Conservation (phyloP, 2,888 invertebrate species). For the Drosophila limbata region DNA sequence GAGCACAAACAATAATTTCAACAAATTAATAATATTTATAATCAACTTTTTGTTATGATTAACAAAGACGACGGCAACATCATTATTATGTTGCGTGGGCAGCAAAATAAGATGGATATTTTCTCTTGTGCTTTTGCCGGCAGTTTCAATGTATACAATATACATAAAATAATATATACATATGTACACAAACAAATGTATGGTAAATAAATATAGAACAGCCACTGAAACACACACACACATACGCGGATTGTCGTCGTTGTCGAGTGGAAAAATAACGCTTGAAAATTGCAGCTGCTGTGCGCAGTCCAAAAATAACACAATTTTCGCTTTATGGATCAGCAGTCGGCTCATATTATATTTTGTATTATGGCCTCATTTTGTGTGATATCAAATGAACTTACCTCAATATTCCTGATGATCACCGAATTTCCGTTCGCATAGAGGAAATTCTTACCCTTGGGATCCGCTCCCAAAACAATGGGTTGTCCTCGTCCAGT, state of each 20-base stretch:
- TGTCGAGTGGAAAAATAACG: slow-evolving; percentile 67
- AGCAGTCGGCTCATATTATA: slow-evolving; percentile 55
- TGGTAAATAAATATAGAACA: slow-evolving; percentile 73
- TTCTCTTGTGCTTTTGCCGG: slow-evolving; percentile 41
- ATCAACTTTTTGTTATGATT: slow-evolving; percentile 24
- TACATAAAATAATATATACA: slow-evolving; percentile 20
- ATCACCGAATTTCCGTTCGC: slow-evolving; percentile 99
- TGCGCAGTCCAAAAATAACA: slow-evolving; percentile 72
- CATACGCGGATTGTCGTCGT: slow-evolving; percentile 10
- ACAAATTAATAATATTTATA: slow-evolving; percentile 58
- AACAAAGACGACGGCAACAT: slow-evolving; percentile 11
- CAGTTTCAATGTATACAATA: slow-evolving; percentile 23
- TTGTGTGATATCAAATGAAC: slow-evolving; percentile 31
- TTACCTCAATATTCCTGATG: slow-evolving; percentile 94
- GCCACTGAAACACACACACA: slow-evolving; percentile 23
- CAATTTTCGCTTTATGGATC: slow-evolving; percentile 53
- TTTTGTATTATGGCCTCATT: slow-evolving; percentile 23
- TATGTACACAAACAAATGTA: slow-evolving; percentile 31
- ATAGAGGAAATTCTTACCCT: slow-evolving; percentile 98
- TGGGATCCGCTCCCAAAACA: slow-evolving; percentile 97
- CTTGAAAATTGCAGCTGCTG: slow-evolving; percentile 75
- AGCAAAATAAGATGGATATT: slow-evolving; percentile 45
- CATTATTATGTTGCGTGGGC: slow-evolving; percentile 62
- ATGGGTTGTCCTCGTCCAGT: slow-evolving; percentile 97
- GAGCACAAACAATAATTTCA: slow-evolving; percentile 29